Evolutionary conservation across 2,797 vertebrate species (phyloP).

Genomic region (Microcaecilia unicolor): DNA sequence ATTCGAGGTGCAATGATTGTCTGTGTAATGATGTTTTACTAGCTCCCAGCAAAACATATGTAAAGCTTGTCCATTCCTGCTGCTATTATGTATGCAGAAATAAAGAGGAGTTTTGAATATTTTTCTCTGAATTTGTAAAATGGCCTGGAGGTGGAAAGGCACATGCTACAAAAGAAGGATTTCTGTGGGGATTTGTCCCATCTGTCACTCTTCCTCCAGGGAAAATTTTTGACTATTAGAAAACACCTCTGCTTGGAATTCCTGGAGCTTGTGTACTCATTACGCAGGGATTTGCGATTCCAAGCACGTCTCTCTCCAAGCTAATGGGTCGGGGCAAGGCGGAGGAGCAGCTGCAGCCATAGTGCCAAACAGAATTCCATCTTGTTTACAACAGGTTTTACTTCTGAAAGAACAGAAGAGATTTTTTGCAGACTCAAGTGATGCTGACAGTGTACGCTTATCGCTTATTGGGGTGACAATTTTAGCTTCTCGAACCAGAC

Average conservation of each 20-base stretch:
- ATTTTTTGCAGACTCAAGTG: conserved; percentile 1
- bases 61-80: too few species aligned
- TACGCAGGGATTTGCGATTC: not conserved
- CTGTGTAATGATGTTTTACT: too few species aligned
- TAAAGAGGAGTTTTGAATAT: not conserved
- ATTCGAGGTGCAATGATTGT: too few species aligned
- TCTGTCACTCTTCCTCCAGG: not conserved
- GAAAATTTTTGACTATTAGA: rapidly evolving
- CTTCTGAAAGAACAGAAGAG: not conserved
- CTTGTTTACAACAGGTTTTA: not conserved
- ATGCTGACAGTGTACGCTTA: not conserved
- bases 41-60: too few species aligned
- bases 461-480: not conserved
- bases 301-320: too few species aligned
- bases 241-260: rapidly evolving
- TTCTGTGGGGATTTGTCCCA: not conserved
- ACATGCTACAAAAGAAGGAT: not conserved
- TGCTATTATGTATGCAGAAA: not conserved
- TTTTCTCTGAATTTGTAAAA: too few species aligned
- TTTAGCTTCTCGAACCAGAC: too few species aligned
- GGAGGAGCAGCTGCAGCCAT: not conserved
- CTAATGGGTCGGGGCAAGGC: not conserved
- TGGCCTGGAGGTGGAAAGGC: not conserved
- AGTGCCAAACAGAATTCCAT: not conserved
- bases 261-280: rapidly evolving